Percentiles rank a stretch among this genome's conserved stretches.
phyloP scores from a whole-genome alignment of 1,140 invertebrate genomes.

The Heliconius himera region DNA sequence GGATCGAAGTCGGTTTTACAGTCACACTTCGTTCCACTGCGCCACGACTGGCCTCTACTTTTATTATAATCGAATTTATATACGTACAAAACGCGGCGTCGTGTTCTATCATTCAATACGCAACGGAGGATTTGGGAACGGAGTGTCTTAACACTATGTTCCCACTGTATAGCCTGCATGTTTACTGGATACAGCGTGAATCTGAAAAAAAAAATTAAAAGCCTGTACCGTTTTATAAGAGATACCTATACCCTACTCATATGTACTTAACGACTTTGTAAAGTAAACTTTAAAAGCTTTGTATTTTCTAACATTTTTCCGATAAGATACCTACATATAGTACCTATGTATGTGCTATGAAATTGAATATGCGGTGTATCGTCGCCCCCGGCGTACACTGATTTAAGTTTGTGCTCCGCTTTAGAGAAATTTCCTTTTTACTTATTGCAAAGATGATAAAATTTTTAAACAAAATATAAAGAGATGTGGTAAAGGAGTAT shows the following conservation, averaged over 20 bases:
- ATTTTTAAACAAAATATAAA: neutral
- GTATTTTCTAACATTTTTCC: slow-evolving; percentile 11
- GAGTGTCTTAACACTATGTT: no score
- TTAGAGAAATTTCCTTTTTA: neutral
- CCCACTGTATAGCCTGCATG: no score
- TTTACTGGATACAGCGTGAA: no score
- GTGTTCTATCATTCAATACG: no score
- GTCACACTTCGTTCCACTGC: no score
- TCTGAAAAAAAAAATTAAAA: neutral
- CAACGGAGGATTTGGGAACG: no score
- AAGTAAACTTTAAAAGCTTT: neutral
- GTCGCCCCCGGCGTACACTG: slow-evolving; percentile 1
- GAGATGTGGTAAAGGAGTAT: neutral
- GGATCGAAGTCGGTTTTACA: no score
- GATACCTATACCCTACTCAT: neutral
- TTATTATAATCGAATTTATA: no score
- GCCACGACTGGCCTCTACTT: no score
- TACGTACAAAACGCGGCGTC: no score
- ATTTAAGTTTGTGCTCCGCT: slow-evolving; percentile 15
- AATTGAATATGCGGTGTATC: slow-evolving; percentile 20
- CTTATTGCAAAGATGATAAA: slow-evolving; percentile 1
- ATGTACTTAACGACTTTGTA: neutral
- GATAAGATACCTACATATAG: neutral
- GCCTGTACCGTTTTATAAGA: neutral
- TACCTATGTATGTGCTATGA: neutral